A percentile compares a stretch with the other conserved stretches of the same genome.
These are phyloP conservation scores for Mohoua ochrocephala DNA, from an alignment of 2,113 vertebrate species.

Conservation along the genomic window DNA sequence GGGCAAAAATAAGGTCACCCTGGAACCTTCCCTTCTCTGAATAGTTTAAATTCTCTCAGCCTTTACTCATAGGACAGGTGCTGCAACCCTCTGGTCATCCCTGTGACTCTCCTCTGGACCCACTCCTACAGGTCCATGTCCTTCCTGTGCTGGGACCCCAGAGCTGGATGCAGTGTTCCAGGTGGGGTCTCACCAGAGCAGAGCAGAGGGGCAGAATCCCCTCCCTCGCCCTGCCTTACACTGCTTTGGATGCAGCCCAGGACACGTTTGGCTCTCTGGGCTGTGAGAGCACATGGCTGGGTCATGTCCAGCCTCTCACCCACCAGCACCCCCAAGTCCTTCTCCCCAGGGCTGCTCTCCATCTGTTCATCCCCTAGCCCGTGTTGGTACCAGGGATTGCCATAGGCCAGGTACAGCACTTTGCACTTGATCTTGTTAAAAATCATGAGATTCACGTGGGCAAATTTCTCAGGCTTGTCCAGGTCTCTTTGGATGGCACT, in stretches of 20 bases:
- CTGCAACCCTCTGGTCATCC: neutral
- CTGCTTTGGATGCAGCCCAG: neutral
- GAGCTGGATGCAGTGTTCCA: neutral
- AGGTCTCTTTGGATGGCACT: neutral
- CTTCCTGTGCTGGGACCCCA: neutral
- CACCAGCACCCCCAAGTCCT: neutral
- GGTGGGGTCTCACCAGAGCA: neutral
- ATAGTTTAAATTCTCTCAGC: neutral
- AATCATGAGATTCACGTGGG: no score
- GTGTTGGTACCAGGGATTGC: fast-evolving
- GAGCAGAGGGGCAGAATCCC: neutral
- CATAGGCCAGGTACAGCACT: neutral
- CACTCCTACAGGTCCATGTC: fast-evolving
- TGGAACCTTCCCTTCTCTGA: neutral
- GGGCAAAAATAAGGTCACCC: neutral
- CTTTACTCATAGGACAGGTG: no score
- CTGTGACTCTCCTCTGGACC: neutral
- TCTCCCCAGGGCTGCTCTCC: fast-evolving
- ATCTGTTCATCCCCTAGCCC: neutral
- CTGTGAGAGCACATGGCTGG: neutral
- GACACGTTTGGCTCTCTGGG: neutral
- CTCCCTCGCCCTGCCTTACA: neutral
- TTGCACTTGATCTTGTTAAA: neutral
- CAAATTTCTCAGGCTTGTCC: neutral
- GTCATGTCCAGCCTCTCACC: neutral